Evolutionary conservation across 1,140 invertebrate genomes (phyloP).

Genomic region (Nixonia krombeini): DNA sequence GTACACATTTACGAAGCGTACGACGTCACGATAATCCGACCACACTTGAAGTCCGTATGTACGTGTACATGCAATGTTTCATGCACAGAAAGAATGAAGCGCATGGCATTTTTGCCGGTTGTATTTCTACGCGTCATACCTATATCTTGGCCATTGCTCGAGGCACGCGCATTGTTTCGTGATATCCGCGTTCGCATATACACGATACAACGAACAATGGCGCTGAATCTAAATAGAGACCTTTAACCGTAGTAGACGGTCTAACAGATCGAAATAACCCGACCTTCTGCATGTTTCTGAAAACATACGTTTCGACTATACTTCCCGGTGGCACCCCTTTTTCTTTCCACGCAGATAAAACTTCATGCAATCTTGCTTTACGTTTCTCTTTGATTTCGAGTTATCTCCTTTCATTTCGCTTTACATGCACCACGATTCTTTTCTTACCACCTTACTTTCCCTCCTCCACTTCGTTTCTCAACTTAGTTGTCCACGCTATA

Average conservation of each 20-base stretch:
- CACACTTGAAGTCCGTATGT: slow-evolving; percentile 3
- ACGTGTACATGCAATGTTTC: slow-evolving; percentile 19
- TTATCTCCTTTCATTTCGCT: neutral
- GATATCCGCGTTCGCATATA: slow-evolving; percentile 53
- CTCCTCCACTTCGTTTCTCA: no score
- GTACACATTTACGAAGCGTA: no score
- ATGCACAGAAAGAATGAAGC: slow-evolving; percentile 20
- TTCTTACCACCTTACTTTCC: neutral
- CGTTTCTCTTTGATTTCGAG: neutral
- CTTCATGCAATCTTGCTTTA: neutral
- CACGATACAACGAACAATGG: slow-evolving; percentile 53
- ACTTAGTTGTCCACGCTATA: no score
- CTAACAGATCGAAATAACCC: slow-evolving; percentile 37
- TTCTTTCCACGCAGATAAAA: neutral
- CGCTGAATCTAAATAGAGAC: slow-evolving; percentile 30
- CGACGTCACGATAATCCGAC: neutral
- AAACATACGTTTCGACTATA: slow-evolving; percentile 3
- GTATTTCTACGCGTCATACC: slow-evolving; percentile 26
- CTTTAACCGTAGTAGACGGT: slow-evolving; percentile 37
- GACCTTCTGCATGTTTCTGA: slow-evolving; percentile 16
- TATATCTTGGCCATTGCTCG: slow-evolving; percentile 51
- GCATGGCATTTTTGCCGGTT: slow-evolving; percentile 27
- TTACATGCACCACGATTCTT: neutral
- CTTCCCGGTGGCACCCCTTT: no score
- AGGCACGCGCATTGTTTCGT: slow-evolving; percentile 59